A percentile compares a stretch with the other conserved stretches of the same genome.
Conservation (phyloP, 2,888 invertebrate genomes). For the Julus scanicus region DNA sequence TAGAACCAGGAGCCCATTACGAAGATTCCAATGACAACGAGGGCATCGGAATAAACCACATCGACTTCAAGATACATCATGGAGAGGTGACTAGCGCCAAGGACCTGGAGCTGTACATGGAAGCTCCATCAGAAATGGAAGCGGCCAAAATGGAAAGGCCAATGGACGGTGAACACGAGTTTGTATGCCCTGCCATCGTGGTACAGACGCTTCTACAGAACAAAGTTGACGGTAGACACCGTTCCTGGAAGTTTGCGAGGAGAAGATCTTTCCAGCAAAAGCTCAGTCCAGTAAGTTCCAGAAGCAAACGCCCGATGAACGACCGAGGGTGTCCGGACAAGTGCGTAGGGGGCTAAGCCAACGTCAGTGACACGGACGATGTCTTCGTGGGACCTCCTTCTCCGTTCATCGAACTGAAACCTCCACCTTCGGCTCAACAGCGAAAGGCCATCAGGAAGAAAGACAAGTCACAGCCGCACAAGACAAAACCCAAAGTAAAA, state of each 20-base stretch:
- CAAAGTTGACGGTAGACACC: conserved; percentile 36
- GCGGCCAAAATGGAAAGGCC: background rate
- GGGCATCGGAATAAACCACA: conserved; percentile 79
- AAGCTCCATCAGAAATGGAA: background rate
- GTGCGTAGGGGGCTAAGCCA: conserved; percentile 72
- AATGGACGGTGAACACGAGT: conserved; percentile 62
- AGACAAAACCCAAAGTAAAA: background rate
- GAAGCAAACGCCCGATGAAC: conserved; percentile 82
- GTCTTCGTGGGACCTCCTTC: conserved; percentile 69
- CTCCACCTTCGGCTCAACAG: background rate
- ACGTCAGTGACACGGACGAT: conserved; percentile 79
- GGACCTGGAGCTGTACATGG: conserved; percentile 69
- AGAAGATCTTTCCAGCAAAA: conserved; percentile 53
- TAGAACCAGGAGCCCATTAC: conserved; percentile 64
- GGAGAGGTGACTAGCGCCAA: conserved; percentile 77
- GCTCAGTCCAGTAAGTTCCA: conserved; percentile 79
- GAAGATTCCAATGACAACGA: conserved; percentile 72
- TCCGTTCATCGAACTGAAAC: conserved; percentile 15
- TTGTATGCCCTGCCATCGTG: conserved; percentile 55
- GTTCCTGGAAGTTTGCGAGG: conserved; percentile 52
- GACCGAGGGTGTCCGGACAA: conserved; percentile 65
- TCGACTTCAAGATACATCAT: conserved; percentile 75
- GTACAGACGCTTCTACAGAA: conserved; percentile 54
- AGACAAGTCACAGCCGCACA: background rate
- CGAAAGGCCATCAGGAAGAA: conserved; percentile 8